Base-by-base conservation (phyloP, 92 coral and sea anemone genomes). In the Porites lobata region DNA sequence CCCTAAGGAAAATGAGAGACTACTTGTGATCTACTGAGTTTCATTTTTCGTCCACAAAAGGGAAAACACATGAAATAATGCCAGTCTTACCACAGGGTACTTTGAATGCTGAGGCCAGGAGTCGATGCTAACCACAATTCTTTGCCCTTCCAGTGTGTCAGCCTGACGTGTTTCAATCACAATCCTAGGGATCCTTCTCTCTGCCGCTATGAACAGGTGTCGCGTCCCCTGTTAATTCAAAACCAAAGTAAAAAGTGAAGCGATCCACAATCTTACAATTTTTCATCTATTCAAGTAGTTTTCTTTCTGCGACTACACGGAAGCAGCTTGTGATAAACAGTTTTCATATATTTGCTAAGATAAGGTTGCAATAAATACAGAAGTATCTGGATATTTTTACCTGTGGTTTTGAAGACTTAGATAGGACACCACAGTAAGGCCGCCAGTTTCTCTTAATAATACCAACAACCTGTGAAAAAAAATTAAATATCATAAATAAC, bases 391-490 rank as follows among this genome's bases (percentile, higher is more conserved):
- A 56, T 56, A 10, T 57, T 22, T 56, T 29, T 89, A 94, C 99
- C 98, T 96, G 92, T 24, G 95, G 91, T 67, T 93, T 95, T 29
- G 96, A 90, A 24, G 98, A 88, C 66, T 93, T 92, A 61, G 95
- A 95, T 54, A 96, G 77, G 59, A 96, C 90, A 59, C 99, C 99
- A 75, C 99, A 96, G 61, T 96, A 96, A 67, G 99, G 98, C 62
- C 99, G 92, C 99, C 99, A 96, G 87, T 96, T 96, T 66, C 99
- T 85, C 79, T 92, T 93, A 80, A 96, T 96, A 38, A 96, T 94
- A n/a, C 98, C 99, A 56, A 96, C 97, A 76, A 96, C 92, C 99
- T 96, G 79, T 20, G 69, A 72, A 29, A 38, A 51, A 54, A 69
- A 57, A 13, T 68, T 2, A 50, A 11, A 56, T 8, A 43, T 8